Evolutionary conservation across 2,797 vertebrate species (phyloP), one percentile per base, ranked within the genome.

Genomic region (Gouania willdenowi): DNA sequence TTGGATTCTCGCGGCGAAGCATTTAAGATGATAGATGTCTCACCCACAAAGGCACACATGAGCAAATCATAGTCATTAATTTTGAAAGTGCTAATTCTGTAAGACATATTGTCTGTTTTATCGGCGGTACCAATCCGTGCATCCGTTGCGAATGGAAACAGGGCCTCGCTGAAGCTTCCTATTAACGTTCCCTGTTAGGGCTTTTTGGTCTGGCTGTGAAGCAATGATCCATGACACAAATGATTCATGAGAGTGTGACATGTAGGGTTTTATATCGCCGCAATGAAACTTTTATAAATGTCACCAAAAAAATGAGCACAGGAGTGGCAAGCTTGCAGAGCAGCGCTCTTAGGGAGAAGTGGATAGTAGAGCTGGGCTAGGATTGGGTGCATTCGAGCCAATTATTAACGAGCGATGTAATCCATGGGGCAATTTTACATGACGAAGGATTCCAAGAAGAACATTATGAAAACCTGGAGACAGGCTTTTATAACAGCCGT

Each of bases 241-340:
- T 78, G 75, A 83, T 81, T 81, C 78, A 82, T 72, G 72, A 64
- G 66, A 62, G 59, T 32, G 8, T 44, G 71, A 60, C 68, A 59
- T 69, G 75, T 51, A 64, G 71, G 64, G 73, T 75, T 79, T 81
- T 80, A 71, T 74, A 76, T 29, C 31, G 54, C 61, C 16, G 53
- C 71, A 51, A 74, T 83, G 46, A 80, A 85, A 86, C 55, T 74
- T 83, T 84, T 74, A 80, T 75, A 78, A 79, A 82, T 79, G 79
- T 64, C 80, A 73, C 52, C 26, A 5, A 57, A 66, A 58, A 57
- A 50, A 54, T 42, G 12, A 27, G 12, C 3, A 12, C 12, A 10
- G 5, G 2, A 3, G 8, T 42, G 33, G 27, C 17, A 6, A 43
- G 34, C n/a, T n/a, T n/a, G n/a, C 39, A 41, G 43, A 26, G 37